These are phyloP conservation scores for Grammomys surdaster DNA, from an alignment of 2,113 vertebrate species.

Conservation along the genomic window DNA sequence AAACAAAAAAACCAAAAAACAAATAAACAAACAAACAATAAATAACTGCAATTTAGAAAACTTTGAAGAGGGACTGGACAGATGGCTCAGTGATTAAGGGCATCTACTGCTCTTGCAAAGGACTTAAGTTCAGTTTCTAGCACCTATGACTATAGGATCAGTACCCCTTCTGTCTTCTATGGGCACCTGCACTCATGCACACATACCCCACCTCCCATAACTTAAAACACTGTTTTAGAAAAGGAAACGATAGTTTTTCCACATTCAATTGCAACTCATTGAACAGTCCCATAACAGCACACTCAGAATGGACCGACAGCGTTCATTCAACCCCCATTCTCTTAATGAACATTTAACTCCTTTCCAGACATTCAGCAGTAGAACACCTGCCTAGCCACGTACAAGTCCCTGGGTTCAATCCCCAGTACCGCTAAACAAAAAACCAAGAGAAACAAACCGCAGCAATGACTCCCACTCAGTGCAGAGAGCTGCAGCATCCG, in stretches of 20 bases:
- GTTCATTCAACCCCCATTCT: neutral
- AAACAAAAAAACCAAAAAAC: neutral
- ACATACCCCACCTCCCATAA: neutral
- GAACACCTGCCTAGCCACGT: neutral
- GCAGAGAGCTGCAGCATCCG: neutral
- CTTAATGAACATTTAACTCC: constrained; percentile 17
- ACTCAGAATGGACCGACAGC: neutral
- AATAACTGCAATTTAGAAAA: neutral
- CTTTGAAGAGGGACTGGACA: neutral
- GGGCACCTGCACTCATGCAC: neutral
- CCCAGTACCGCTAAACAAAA: neutral
- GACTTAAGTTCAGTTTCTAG: neutral
- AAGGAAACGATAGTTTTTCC: neutral
- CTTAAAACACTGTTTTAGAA: neutral
- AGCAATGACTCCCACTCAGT: neutral
- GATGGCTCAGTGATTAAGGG: neutral
- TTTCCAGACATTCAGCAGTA: neutral
- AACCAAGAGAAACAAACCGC: neutral
- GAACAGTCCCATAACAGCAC: neutral
- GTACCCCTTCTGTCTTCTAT: neutral
- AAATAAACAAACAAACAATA: neutral
- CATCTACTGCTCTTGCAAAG: neutral
- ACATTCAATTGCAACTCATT: neutral
- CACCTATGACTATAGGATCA: neutral
- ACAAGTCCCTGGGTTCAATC: neutral